Base-by-base conservation (phyloP, 2,888 invertebrate genomes). In the Smittia aterrima region DNA sequence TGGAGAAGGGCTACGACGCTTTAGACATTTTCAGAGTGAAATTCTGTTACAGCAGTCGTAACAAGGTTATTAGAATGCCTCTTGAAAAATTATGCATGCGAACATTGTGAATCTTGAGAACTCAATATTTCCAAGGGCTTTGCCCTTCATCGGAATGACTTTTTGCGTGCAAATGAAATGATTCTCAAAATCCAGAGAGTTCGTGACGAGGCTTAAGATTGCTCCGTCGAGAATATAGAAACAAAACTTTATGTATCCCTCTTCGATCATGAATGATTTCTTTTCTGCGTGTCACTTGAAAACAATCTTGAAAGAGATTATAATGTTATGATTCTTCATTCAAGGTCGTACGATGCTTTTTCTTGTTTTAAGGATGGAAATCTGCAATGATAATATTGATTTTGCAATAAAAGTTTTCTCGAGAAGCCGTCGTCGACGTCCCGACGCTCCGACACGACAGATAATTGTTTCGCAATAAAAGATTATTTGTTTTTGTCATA, bases 351-450 rank as follows among this genome's bases (percentile, higher is more conserved):
- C n/a, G n/a, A n/a, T n/a, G n/a, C n/a, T n/a, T n/a, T n/a, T n/a
- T n/a, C n/a, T n/a, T n/a, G n/a, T n/a, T n/a, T n/a, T n/a, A n/a
- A 47, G 53, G 53, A 66, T 3, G 40, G 38, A 40, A 66, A 66
- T 66, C 66, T 66, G 66, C 66, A 66, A 66, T 40, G 64, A 64
- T 13, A 27, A 18, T 66, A 66, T 66, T 22, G 66, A 66, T 66
- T 66, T 66, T 47, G 53, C 53, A 47, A 47, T 47, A 47, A 47
- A 47, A 47, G n/a, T n/a, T 47, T 47, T 7, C 11, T 47, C 53
- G n/a, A n/a, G n/a, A 9, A 47, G n/a, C 4, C 18, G 4, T 2
- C 53, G n/a, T 32, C 32, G 32, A 32, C 32, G 32, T 32, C 32
- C 32, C 32, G 32, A 32, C 32, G 32, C 32, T 32, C 32, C 32